Evolutionary conservation across 2,797 vertebrate species (phyloP), one percentile per base, ranked within the genome.

Genomic region (Megaceryle alcyon): DNA sequence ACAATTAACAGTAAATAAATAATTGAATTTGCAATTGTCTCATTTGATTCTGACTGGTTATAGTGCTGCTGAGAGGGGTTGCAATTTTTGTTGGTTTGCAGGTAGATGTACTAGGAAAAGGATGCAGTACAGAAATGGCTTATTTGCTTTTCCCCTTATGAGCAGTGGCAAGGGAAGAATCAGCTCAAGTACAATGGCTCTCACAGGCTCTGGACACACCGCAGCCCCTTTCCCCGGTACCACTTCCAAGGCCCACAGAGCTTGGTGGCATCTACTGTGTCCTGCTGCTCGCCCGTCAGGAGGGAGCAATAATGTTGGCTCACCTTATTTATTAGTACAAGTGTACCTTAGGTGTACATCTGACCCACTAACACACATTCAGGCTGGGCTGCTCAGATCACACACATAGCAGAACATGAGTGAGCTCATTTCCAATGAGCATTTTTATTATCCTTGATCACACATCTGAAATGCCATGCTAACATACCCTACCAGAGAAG

Each of bases 151-250:
- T 49, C 9, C 21, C 9, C 12, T 43, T 19, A 6, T 43, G 59
- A 68, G 8, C n/a, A 12, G 46, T 44, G 51, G 39, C 44, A 44
- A 65, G 48, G 28, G 35, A 12, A 65, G 31, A 48, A 13, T 39
- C 71, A 41, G 60, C 28, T 3, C 48, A 25, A 8, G 66, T 37
- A 33, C 31, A 7, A 35, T 10, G 35, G 35, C 6, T 44, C 5
- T 33, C 1, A 1, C 28, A 31, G 5, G 1, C 19, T 33, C 51
- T 35, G 53, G 20, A 8, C 43, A 17, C 0, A 1, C n/a, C 23
- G 66, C 57, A 81, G 44, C 15, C 26, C 23, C 23, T 77, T 70
- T 76, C 10, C 39, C 51, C 22, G 12, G 1, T 21, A 26, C 20
- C 9, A 12, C 23, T 77, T 23, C 41, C 57, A 16, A 48, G 8